Conservation (phyloP, 2,113 vertebrate species). For the Carlito syrichta region DNA sequence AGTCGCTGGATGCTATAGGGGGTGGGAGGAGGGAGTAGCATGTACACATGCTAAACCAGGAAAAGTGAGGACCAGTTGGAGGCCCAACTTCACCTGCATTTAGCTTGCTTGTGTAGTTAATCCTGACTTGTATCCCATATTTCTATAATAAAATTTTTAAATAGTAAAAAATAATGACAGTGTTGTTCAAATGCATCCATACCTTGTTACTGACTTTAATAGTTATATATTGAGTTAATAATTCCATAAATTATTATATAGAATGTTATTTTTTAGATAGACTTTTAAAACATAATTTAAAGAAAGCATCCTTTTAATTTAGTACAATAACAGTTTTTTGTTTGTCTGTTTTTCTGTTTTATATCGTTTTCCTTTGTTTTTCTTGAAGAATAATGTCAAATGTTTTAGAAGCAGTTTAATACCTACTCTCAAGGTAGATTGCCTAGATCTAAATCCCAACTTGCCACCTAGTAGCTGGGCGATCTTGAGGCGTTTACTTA, state of each 20-base stretch:
- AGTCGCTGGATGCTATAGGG: no score
- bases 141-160: no score
- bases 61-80: no score
- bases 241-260: background rate
- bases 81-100: no score
- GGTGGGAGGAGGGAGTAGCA: no score
- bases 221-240: background rate
- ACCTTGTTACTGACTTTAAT: background rate
- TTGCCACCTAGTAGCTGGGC: background rate
- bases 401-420: background rate
- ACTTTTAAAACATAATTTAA: constrained; percentile 13
- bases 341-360: background rate
- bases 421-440: background rate
- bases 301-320: background rate
- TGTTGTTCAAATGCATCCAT: background rate
- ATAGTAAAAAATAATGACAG: background rate
- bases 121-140: no score
- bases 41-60: no score
- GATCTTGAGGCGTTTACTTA: background rate
- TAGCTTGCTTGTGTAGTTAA: no score
- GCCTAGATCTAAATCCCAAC: background rate
- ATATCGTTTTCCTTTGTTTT: background rate
- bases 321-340: background rate
- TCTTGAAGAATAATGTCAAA: background rate
- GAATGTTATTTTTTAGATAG: background rate